These are phyloP conservation scores for Morpho helenor DNA, from an alignment of 2,888 invertebrate species.

Conservation along the genomic window DNA sequence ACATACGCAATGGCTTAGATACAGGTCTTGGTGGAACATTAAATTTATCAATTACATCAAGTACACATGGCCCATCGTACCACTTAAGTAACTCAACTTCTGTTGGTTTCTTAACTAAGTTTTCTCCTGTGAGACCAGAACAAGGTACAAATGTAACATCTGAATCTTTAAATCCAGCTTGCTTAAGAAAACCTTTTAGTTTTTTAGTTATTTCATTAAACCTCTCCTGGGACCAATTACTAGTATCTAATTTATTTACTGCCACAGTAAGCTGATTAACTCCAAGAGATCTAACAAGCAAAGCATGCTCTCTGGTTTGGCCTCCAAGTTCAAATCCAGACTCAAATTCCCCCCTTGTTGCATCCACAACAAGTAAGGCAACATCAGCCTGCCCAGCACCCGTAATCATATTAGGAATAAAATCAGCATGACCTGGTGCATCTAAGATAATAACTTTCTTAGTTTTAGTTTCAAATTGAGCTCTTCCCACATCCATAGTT, in stretches of 20 bases:
- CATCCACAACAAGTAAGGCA: conserved; percentile 97
- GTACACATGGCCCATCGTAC: conserved; percentile 91
- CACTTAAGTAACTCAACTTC: conserved; percentile 82
- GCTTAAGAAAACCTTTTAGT: conserved; percentile 89
- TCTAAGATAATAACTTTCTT: conserved; percentile 93
- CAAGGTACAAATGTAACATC: conserved; percentile 96
- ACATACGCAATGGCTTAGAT: conserved; percentile 92
- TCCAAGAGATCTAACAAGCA: conserved; percentile 93
- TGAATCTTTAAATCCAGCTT: conserved; percentile 93
- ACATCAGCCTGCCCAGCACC: conserved; percentile 99
- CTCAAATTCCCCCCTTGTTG: conserved; percentile 98
- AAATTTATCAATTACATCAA: conserved; percentile 93
- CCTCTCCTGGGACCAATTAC: conserved; percentile 93
- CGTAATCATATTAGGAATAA: conserved; percentile 99
- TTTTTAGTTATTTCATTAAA: conserved; percentile 94
- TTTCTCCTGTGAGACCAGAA: conserved; percentile 97
- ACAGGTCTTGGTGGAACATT: conserved; percentile 92
- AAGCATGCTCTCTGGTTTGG: conserved; percentile 97
- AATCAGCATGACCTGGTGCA: conserved; percentile 99
- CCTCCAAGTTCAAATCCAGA: conserved; percentile 99
- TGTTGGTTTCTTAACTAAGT: conserved; percentile 85
- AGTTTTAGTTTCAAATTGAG: conserved; percentile 92
- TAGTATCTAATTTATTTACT: conserved; percentile 98
- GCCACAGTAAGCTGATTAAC: conserved; percentile 96
- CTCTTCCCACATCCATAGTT: conserved; percentile 98